Evolutionary conservation across 2,888 invertebrate genomes (phyloP).

Genomic region (Chydorus sphaericus): DNA sequence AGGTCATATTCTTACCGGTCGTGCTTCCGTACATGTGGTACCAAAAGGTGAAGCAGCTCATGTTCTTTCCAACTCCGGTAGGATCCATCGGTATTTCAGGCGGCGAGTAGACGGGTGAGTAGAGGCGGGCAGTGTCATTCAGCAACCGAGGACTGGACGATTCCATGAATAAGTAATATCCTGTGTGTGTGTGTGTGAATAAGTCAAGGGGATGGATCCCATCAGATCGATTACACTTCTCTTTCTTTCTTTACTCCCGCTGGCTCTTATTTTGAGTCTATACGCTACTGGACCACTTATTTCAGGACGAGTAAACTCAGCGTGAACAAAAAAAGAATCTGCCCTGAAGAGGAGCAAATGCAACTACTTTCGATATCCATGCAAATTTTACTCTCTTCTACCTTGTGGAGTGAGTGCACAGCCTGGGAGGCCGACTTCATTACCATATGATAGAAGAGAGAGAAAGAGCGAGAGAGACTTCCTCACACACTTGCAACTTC

Average conservation of each 20-base stretch:
- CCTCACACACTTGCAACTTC: not conserved
- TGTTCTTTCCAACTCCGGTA: constrained; percentile 26
- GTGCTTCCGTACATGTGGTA: constrained; percentile 57
- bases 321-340: too few species aligned
- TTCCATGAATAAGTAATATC: constrained; percentile 72
- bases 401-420: not conserved
- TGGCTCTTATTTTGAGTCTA: too few species aligned
- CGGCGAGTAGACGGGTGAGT: constrained; percentile 51
- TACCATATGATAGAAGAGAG: not conserved
- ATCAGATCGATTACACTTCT: too few species aligned
- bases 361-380: too few species aligned
- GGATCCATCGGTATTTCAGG: constrained; percentile 19
- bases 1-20: constrained; percentile 29
- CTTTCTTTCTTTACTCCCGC: too few species aligned
- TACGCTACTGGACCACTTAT: too few species aligned
- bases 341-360: too few species aligned
- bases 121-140: constrained; percentile 52
- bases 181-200: too few species aligned
- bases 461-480: not conserved
- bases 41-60: constrained; percentile 49
- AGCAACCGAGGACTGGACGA: constrained; percentile 42
- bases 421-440: not conserved
- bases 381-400: too few species aligned
- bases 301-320: too few species aligned
- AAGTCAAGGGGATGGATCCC: too few species aligned